Conservation (phyloP, 2,888 invertebrate genomes). For the Mesochorus sp. region DNA sequence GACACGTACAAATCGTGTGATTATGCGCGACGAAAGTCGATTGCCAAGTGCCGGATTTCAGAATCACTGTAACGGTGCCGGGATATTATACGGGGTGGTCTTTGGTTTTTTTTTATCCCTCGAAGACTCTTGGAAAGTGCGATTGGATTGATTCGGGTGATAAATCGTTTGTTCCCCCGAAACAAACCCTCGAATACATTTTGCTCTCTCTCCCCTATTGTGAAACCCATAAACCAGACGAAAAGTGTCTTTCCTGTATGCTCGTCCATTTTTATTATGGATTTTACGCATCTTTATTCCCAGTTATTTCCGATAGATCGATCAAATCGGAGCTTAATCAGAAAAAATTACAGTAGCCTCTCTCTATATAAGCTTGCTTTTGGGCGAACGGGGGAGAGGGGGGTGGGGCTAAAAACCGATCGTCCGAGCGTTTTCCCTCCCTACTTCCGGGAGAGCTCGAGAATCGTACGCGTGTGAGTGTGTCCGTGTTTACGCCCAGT, state of each 20-base stretch:
- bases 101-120: constrained; percentile 36
- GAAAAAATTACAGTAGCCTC: too few species aligned
- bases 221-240: constrained; percentile 13
- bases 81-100: constrained; percentile 18
- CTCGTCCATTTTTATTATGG: constrained; percentile 11
- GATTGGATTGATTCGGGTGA: constrained; percentile 76
- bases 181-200: constrained; percentile 57
- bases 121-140: constrained; percentile 66
- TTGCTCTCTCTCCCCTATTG: constrained; percentile 16
- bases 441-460: too few species aligned
- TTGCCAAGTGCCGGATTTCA: constrained; percentile 53
- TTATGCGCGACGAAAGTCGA: constrained; percentile 73
- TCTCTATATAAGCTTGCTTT: too few species aligned
- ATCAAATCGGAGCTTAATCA: constrained; percentile 10
- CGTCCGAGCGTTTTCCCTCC: too few species aligned
- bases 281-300: not conserved
- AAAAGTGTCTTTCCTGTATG: constrained; percentile 30
- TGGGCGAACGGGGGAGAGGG: too few species aligned
- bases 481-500: too few species aligned
- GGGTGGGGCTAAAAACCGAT: too few species aligned
- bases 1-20: constrained; percentile 75
- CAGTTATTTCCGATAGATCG: constrained; percentile 8
- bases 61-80: constrained; percentile 39
- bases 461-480: too few species aligned
- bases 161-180: constrained; percentile 67